These are phyloP conservation scores for Crypturellus tataupa DNA, from an alignment of 2,797 vertebrate genomes.

Conservation along the genomic window DNA sequence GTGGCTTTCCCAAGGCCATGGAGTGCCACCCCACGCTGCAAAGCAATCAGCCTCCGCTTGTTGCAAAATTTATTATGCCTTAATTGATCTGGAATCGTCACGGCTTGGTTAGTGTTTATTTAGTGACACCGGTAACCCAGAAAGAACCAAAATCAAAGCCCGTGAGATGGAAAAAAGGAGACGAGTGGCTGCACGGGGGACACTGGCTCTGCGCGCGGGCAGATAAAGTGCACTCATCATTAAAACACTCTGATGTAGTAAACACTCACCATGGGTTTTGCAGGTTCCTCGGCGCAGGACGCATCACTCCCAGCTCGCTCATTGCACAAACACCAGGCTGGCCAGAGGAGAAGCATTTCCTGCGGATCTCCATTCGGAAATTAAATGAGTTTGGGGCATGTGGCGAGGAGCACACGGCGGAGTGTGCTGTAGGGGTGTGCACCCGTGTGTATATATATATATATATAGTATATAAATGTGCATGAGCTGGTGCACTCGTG, in stretches of 20 bases:
- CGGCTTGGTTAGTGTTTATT: slow-evolving; percentile 21
- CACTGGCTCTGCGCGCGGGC: slow-evolving; percentile 27
- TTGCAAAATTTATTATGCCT: slow-evolving; percentile 35
- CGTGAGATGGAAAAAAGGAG: background rate
- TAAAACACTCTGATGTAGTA: slow-evolving; percentile 29
- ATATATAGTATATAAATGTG: rapidly evolving
- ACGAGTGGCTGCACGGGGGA: background rate
- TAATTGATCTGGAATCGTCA: slow-evolving; percentile 47
- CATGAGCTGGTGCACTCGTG: rapidly evolving
- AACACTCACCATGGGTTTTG: slow-evolving; percentile 22
- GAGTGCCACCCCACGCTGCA: background rate
- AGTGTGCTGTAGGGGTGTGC: background rate
- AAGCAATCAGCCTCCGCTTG: background rate
- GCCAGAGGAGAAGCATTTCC: background rate
- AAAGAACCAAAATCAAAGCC: slow-evolving; percentile 27
- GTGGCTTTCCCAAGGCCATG: background rate
- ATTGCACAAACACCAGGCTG: background rate
- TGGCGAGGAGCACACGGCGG: rapidly evolving
- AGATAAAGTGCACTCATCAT: slow-evolving; percentile 49
- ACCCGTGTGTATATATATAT: too few relatives aligned
- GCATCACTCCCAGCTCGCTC: slow-evolving; percentile 20
- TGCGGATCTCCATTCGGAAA: background rate
- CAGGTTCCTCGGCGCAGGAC: background rate
- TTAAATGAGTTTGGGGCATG: background rate
- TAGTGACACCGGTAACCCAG: background rate